A percentile compares a stretch with the other conserved stretches of the same genome.
Evolutionary conservation across 1,140 invertebrate species (phyloP).

Genomic region (Brachionus asplanchnoidis): DNA sequence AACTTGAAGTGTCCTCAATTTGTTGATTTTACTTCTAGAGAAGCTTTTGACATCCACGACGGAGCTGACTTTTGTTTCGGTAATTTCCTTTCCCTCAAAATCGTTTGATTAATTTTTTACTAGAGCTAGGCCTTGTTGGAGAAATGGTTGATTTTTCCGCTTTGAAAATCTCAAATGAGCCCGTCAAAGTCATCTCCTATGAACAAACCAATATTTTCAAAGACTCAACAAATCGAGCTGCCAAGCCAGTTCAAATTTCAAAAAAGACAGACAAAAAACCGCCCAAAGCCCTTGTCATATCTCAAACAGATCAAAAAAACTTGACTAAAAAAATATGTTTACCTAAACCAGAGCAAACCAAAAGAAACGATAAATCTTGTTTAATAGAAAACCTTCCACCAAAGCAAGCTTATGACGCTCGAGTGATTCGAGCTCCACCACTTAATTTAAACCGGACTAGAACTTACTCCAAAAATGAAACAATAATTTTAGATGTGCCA

Average conservation of each 20-base stretch:
- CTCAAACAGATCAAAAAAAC: not conserved
- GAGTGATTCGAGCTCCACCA: not conserved
- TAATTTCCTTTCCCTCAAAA: conserved; percentile 41
- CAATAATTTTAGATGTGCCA: not conserved
- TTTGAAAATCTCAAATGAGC: not conserved
- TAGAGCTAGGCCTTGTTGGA: not conserved
- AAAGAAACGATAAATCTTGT: not conserved
- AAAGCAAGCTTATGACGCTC: not conserved
- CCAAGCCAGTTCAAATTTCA: not conserved
- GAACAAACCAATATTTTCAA: not conserved
- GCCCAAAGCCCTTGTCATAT: not conserved
- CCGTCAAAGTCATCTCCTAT: not conserved
- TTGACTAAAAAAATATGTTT: not conserved
- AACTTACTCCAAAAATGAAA: not conserved
- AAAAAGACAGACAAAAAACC: not conserved
- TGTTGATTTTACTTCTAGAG: conserved; percentile 48
- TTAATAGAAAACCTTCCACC: not conserved
- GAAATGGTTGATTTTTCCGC: not conserved
- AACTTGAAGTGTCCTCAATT: conserved; percentile 51
- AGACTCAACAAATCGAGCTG: not conserved
- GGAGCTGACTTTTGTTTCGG: conserved; percentile 49
- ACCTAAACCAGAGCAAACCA: not conserved
- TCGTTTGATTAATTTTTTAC: not conserved
- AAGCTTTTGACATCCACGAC: conserved; percentile 44
- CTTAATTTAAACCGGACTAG: not conserved